Percentiles rank a stretch among this genome's conserved stretches.
These are phyloP conservation scores for Melangyna quadrimaculata DNA, from an alignment of 2,888 invertebrate genomes.

Conservation along the genomic window DNA sequence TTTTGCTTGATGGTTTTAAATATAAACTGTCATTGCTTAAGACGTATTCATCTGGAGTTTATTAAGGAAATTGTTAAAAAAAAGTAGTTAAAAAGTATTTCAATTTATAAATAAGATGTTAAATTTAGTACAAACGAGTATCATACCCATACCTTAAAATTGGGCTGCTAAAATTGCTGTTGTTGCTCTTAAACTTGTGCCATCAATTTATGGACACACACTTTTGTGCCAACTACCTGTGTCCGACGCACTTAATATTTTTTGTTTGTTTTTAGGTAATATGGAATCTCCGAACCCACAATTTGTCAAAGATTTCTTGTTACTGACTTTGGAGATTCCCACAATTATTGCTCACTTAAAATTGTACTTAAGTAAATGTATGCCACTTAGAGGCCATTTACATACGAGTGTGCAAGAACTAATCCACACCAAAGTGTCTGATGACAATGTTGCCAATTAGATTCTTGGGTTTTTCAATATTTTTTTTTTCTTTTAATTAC, in stretches of 20 bases:
- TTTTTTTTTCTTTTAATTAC: neutral
- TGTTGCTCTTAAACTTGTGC: no score
- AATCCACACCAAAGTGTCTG: no score
- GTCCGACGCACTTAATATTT: neutral
- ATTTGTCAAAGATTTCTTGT: neutral
- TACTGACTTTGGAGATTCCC: neutral
- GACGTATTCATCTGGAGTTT: no score
- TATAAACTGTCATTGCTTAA: no score
- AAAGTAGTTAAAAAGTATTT: no score
- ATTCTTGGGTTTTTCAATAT: conserved; percentile 1
- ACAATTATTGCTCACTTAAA: neutral
- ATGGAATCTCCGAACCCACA: neutral
- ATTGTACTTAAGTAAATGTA: neutral
- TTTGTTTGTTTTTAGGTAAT: neutral
- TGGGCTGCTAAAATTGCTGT: no score
- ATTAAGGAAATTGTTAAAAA: no score
- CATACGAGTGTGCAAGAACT: neutral
- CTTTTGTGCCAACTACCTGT: neutral
- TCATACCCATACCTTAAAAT: no score
- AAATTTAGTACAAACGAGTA: no score
- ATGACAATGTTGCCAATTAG: neutral
- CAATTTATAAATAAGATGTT: no score
- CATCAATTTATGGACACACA: no score
- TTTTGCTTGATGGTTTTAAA: no score
- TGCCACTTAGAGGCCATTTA: neutral